phyloP scores from a whole-genome alignment of 64 coral and sea anemone genomes.

The Cladopsammia gracilis region DNA sequence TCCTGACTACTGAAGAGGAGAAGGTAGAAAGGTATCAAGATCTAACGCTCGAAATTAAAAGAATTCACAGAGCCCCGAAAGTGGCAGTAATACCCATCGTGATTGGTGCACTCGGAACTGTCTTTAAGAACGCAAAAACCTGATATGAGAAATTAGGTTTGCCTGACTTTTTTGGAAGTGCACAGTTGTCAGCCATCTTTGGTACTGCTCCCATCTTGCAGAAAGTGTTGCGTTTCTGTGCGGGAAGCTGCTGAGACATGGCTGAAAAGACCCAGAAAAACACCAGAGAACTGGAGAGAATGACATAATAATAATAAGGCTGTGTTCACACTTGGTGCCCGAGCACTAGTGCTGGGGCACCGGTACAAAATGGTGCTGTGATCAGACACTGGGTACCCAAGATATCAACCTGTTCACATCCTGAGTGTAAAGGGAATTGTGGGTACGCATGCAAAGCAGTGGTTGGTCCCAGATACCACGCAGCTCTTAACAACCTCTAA shows the following conservation, averaged over 20 bases:
- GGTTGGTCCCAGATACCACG: too few relatives aligned
- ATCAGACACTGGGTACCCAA: too few relatives aligned
- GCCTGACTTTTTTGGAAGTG: neutral
- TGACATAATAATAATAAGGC: neutral
- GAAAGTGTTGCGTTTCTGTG: neutral
- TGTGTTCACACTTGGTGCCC: too few relatives aligned
- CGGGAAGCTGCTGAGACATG: neutral
- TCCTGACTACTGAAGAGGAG: neutral
- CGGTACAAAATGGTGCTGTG: too few relatives aligned
- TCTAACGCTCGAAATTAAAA: neutral
- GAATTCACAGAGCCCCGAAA: neutral
- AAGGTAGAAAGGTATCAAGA: conserved; percentile 29
- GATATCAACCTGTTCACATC: too few relatives aligned
- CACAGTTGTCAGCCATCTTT: neutral
- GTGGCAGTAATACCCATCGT: conserved; percentile 12
- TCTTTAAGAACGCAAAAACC: neutral
- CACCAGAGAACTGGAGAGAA: neutral
- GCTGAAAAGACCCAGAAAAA: neutral
- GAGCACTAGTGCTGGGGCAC: too few relatives aligned
- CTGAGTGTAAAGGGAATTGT: too few relatives aligned
- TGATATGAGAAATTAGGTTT: neutral
- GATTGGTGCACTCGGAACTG: neutral
- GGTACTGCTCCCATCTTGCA: neutral
- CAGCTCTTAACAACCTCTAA: too few relatives aligned
- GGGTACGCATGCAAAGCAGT: too few relatives aligned